Evolutionary conservation across 2,888 invertebrate species (phyloP).

Genomic region (Epistrophe eligans): DNA sequence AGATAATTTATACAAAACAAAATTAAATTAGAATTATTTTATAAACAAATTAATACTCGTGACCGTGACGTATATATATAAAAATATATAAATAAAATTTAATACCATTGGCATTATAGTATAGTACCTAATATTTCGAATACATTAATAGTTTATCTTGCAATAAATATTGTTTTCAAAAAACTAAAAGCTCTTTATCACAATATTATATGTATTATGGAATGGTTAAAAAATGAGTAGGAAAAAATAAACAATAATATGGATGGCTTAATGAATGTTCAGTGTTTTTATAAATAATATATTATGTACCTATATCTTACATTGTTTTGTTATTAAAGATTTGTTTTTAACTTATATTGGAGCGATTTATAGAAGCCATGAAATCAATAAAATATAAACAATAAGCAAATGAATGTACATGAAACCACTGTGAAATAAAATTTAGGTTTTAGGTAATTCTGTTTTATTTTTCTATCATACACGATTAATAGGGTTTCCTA

Average conservation of each 20-base stretch:
- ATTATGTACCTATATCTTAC: neutral
- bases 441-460: constrained; percentile 65
- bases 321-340: constrained; percentile 24
- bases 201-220: neutral
- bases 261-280: neutral
- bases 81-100: constrained; percentile 18
- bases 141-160: neutral
- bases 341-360: constrained; percentile 24
- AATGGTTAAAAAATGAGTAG: neutral
- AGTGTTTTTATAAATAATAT: neutral
- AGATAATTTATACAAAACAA: constrained; percentile 32
- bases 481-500: too few species aligned
- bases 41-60: constrained; percentile 43
- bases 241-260: neutral
- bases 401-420: constrained; percentile 53
- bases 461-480: neutral
- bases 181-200: neutral
- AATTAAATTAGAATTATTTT: constrained; percentile 56
- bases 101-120: constrained; percentile 35
- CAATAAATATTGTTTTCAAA: neutral
- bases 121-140: neutral
- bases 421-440: constrained; percentile 68
- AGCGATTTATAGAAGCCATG: constrained; percentile 42
- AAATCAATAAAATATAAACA: constrained; percentile 49
- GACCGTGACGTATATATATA: constrained; percentile 27